Evolutionary conservation across 2,797 vertebrate genomes (phyloP).

Genomic region (Aphelocoma californica): DNA sequence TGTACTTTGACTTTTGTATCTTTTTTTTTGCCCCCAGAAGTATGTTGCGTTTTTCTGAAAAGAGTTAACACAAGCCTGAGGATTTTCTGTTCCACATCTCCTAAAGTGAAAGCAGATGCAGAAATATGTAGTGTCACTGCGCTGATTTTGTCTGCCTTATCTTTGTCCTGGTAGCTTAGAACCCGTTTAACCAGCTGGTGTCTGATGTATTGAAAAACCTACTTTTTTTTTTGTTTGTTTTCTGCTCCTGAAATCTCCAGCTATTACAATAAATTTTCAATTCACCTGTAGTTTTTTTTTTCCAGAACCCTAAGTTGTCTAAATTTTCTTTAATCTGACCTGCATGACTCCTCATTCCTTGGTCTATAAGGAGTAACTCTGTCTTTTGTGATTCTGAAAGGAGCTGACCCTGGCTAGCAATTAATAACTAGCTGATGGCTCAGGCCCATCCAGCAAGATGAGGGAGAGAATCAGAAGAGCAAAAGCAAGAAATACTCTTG

Average conservation of each 20-base stretch:
- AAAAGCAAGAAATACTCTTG: background rate
- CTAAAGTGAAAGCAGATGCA: background rate
- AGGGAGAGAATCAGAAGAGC: background rate
- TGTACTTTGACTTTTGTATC: background rate
- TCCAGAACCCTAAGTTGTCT: accelerated
- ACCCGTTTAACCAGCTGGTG: background rate
- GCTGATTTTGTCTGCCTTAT: background rate
- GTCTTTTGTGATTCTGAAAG: background rate
- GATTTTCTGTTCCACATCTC: background rate
- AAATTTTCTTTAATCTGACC: background rate
- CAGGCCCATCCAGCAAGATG: background rate
- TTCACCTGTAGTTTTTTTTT: background rate
- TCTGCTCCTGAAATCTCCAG: background rate
- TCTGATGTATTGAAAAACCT: background rate
- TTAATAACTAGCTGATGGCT: background rate
- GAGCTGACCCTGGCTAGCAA: background rate
- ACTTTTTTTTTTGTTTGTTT: background rate
- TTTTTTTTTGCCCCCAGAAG: background rate
- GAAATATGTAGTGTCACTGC: background rate
- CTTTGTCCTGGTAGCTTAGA: background rate
- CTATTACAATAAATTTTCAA: background rate
- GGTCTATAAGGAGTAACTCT: background rate
- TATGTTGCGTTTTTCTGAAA: background rate
- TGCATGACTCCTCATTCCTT: background rate
- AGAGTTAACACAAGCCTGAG: background rate